Percentiles rank a stretch among this genome's conserved stretches.
Conservation (phyloP, 2,113 vertebrate genomes). For the Lethenteron reissneri region DNA sequence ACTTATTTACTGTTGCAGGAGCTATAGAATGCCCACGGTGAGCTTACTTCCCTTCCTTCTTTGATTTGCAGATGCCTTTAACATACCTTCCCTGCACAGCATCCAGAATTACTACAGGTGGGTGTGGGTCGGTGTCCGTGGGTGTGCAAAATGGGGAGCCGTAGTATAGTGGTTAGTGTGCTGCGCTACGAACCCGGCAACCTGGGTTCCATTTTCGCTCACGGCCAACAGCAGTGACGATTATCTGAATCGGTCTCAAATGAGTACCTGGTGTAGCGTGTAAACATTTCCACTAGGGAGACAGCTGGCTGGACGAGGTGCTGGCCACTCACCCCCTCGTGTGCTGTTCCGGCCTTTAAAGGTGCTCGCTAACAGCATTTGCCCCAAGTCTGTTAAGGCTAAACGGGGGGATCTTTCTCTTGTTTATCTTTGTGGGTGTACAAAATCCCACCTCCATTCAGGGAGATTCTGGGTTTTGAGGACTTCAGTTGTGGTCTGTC, state of each 20-base stretch:
- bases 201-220: background rate
- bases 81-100: slow-evolving; percentile 57
- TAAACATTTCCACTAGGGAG: slow-evolving; percentile 5
- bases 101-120: slow-evolving; percentile 86
- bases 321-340: too few species aligned
- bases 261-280: background rate
- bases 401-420: too few species aligned
- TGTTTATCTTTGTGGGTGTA: too few species aligned
- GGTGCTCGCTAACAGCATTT: too few species aligned
- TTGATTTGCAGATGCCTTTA: slow-evolving; percentile 59
- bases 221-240: too few species aligned
- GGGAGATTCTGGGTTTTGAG: too few species aligned
- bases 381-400: too few species aligned
- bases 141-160: background rate
- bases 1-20: too few species aligned
- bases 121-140: slow-evolving; percentile 3
- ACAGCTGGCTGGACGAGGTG: slow-evolving; percentile 1
- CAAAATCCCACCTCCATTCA: too few species aligned
- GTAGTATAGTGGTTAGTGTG: slow-evolving; percentile 6
- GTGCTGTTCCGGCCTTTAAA: too few species aligned
- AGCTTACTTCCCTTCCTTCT: slow-evolving; percentile 2
- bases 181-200: background rate
- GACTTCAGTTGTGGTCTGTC: too few species aligned
- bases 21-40: too few species aligned
- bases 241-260: slow-evolving; percentile 7